A percentile compares a stretch with the other conserved stretches of the same genome.
Evolutionary conservation across 2,888 invertebrate species (phyloP).

Genomic region (Limnephilus lunatus): DNA sequence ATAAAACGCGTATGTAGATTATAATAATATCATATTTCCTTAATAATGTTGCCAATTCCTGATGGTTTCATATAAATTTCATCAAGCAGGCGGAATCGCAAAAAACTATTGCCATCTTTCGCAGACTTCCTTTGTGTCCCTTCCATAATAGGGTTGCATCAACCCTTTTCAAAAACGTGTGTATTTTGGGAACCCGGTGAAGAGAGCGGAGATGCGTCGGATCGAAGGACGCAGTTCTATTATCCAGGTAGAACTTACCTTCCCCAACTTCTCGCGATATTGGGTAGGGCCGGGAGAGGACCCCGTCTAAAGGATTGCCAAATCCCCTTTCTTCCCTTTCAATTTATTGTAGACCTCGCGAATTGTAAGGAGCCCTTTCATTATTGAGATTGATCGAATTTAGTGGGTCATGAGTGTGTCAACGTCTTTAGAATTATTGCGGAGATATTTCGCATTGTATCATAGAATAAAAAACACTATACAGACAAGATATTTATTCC

Average conservation of each 20-base stretch:
- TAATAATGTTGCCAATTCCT: conserved; percentile 8
- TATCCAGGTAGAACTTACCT: conserved; percentile 55
- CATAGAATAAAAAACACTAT: neutral
- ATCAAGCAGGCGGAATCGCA: neutral
- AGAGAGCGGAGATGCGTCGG: neutral
- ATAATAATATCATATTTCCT: too few relatives aligned
- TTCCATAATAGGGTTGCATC: conserved; percentile 31
- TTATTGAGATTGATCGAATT: conserved; percentile 38
- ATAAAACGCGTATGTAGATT: too few relatives aligned
- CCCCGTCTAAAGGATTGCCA: conserved; percentile 30
- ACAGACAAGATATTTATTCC: neutral
- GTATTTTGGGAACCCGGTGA: conserved; percentile 5
- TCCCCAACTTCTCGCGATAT: conserved; percentile 57
- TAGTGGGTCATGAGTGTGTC: conserved; percentile 43
- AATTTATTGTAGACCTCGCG: conserved; percentile 4
- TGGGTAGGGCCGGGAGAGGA: conserved; percentile 45
- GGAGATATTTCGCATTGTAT: neutral
- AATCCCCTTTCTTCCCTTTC: conserved; percentile 6
- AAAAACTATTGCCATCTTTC: conserved; percentile 23
- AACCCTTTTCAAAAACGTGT: conserved; percentile 64
- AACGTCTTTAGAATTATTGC: neutral
- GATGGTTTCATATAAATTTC: conserved; percentile 14
- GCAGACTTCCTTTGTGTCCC: conserved; percentile 51
- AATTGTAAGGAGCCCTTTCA: conserved; percentile 26
- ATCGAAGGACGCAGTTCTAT: conserved; percentile 21